Conservation (phyloP, 1,140 invertebrate species). For the Drosophila kepulauana region DNA sequence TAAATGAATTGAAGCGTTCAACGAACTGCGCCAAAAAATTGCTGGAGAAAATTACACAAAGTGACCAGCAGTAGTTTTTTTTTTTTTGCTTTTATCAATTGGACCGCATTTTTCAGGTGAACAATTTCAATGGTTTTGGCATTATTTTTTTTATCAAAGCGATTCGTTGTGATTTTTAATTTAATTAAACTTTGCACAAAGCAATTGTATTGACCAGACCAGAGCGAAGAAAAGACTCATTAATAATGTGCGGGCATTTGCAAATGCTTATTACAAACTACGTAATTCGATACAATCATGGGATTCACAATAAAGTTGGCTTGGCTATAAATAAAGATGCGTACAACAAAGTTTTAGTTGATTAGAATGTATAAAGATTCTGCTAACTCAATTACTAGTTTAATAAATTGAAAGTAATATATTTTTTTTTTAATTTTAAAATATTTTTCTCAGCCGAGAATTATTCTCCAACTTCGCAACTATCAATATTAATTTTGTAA, state of each 20-base stretch:
- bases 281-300: background rate
- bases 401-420: too few relatives aligned
- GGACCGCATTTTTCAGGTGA: conserved; percentile 42
- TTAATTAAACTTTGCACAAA: conserved; percentile 25
- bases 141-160: conserved; percentile 10
- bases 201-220: background rate
- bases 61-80: conserved; percentile 13
- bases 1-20: conserved; percentile 32
- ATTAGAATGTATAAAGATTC: too few relatives aligned
- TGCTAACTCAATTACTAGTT: too few relatives aligned
- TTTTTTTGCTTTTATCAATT: conserved; percentile 43
- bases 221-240: background rate
- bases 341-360: too few relatives aligned
- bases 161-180: conserved; percentile 47
- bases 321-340: too few relatives aligned
- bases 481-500: background rate
- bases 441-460: background rate
- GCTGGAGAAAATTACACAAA: conserved; percentile 24
- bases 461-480: too few relatives aligned
- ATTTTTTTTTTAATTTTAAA: background rate
- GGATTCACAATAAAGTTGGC: background rate
- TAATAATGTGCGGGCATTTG: conserved; percentile 1
- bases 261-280: background rate
- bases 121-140: conserved; percentile 27
- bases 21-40: conserved; percentile 42